Conservation (phyloP, 2,888 invertebrate genomes). For the Noctua janthina region DNA sequence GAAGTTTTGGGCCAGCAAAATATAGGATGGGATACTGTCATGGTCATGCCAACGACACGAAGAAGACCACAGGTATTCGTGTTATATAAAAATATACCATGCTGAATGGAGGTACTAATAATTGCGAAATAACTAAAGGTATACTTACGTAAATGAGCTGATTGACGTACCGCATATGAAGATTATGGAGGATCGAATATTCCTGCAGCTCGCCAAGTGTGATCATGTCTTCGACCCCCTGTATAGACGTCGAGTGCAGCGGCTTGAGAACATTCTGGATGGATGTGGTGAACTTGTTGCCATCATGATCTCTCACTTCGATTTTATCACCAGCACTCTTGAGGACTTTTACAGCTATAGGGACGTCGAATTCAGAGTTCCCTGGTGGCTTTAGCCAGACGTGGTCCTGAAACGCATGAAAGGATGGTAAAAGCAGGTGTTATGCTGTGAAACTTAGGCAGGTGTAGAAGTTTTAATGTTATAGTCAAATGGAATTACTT, state of each 20-base stretch:
- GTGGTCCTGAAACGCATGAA: constrained; percentile 90
- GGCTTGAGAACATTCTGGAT: constrained; percentile 92
- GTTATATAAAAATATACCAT: no score
- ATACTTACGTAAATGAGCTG: constrained; percentile 97
- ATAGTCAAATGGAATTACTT: neutral
- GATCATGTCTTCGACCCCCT: constrained; percentile 98
- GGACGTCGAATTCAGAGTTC: constrained; percentile 94
- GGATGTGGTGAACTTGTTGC: constrained; percentile 92
- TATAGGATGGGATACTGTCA: neutral
- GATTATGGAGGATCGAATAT: constrained; percentile 97
- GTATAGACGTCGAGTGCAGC: constrained; percentile 94
- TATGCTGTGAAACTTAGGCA: neutral
- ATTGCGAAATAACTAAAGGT: neutral
- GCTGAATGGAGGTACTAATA: neutral
- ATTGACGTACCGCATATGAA: constrained; percentile 96
- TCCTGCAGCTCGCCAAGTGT: constrained; percentile 98
- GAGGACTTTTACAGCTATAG: constrained; percentile 95
- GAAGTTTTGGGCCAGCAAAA: neutral
- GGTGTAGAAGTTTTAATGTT: neutral
- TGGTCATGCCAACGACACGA: neutral
- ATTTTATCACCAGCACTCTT: constrained; percentile 94
- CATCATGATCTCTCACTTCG: constrained; percentile 95
- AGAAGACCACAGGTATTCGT: neutral
- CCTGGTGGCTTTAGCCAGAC: constrained; percentile 96
- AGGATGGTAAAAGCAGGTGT: neutral